Percentiles rank a stretch among this genome's conserved stretches.
These are phyloP conservation scores for Dromiciops gliroides DNA, from an alignment of 2,113 vertebrate genomes.

Conservation along the genomic window DNA sequence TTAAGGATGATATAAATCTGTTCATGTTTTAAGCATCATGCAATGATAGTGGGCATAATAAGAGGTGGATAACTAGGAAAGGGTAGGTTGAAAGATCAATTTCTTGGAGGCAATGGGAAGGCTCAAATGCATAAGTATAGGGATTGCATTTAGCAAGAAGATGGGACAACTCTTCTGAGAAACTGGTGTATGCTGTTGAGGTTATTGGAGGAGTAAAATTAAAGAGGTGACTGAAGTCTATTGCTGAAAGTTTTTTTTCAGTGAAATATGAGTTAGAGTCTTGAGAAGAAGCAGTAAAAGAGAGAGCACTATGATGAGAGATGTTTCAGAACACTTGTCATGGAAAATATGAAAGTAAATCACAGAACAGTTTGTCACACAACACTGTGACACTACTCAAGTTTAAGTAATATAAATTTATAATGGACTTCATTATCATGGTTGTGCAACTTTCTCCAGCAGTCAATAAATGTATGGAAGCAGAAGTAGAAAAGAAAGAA, in stretches of 20 bases:
- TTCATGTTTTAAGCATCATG: too few relatives aligned
- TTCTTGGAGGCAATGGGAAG: background rate
- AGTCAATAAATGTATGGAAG: background rate
- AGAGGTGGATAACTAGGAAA: too few relatives aligned
- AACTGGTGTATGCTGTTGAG: background rate
- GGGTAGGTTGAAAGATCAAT: background rate
- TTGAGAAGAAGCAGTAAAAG: background rate
- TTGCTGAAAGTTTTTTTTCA: background rate
- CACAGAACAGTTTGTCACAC: background rate
- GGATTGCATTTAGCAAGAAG: background rate
- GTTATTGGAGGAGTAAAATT: background rate
- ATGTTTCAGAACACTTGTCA: background rate
- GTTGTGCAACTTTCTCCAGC: background rate
- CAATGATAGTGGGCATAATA: too few relatives aligned
- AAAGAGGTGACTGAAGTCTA: background rate
- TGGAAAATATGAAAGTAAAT: background rate
- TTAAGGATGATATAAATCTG: too few relatives aligned
- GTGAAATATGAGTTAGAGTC: background rate
- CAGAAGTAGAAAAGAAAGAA: background rate
- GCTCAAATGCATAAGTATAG: background rate
- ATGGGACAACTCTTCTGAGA: background rate
- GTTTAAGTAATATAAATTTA: background rate
- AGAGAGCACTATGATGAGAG: background rate
- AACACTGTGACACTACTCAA: background rate
- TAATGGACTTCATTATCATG: background rate